Evolutionary conservation across 37 sponge, comb jelly and placozoan species (phyloP).

Genomic region (Bolinopsis microptera): DNA sequence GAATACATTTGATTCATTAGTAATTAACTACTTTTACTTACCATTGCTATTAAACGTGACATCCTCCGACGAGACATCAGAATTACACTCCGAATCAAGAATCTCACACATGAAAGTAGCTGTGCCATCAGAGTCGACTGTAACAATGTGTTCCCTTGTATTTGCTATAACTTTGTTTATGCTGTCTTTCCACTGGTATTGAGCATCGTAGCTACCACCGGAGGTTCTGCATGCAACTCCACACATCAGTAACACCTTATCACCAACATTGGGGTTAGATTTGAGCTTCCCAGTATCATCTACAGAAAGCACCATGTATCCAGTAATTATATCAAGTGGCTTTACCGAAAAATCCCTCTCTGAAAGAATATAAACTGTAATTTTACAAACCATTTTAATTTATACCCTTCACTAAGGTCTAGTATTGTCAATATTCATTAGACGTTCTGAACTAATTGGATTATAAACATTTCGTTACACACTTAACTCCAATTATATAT

Average conservation of each 20-base stretch:
- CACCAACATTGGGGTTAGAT: conserved; percentile 18
- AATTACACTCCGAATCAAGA: neutral
- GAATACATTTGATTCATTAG: no score
- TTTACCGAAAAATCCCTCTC: neutral
- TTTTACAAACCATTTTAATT: neutral
- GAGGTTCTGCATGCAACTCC: conserved; percentile 3
- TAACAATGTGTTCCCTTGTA: neutral
- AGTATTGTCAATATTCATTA: no score
- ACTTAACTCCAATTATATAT: no score
- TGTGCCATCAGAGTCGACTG: neutral
- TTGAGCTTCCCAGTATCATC: neutral
- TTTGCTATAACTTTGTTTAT: neutral
- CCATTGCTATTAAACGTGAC: no score
- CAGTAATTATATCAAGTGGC: neutral
- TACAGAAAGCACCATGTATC: conserved; percentile 14
- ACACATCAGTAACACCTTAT: conserved; percentile 17
- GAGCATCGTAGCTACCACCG: neutral
- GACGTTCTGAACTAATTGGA: no score
- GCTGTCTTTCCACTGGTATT: conserved; percentile 1
- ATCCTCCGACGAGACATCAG: neutral
- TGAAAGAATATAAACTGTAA: neutral
- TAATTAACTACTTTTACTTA: no score
- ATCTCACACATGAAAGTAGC: neutral
- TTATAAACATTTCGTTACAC: no score
- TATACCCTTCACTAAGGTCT: neutral